Evolutionary conservation across 2,113 vertebrate species (phyloP), one percentile per base, ranked within the genome.

Genomic region (Meriones unguiculatus): DNA sequence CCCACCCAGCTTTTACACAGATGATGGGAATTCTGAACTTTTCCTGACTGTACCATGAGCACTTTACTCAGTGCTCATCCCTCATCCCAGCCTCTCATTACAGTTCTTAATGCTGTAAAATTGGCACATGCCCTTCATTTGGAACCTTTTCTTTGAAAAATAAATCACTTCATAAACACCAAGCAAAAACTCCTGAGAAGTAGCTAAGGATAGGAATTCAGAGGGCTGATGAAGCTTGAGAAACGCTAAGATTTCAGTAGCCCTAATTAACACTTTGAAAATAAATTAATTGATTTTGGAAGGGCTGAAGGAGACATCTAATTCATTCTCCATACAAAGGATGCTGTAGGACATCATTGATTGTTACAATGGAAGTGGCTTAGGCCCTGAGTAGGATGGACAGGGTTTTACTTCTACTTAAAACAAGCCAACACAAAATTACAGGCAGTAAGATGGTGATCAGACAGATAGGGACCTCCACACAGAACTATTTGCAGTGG

Each of bases 321-420:
- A 1, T 2, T 64, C 54, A 15, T 73, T 8, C 30, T 30, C 41
- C 14, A 38, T 1, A 11, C 1, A 1, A 0, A 54, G 35, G 9
- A 32, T 0, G 7, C 3, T 62, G 18, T 7, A 4, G 24, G 72
- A 62, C 5, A 4, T 30, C 0, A 1, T 1, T 7, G 20, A 46
- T 3, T n/a, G 13, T 10, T 0, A 3, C 1, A 12, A 13, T 4
- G 18, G 1, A 80, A 41, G 73, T 12, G 57, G 28, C 18, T 89
- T 24, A 9, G 17, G 24, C 4, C 0, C 24, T 30, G 12, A 18
- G 35, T 9, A 67, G 64, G 7, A 59, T 20, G 20, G 28, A 90
- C 10, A 82, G 38, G 6, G 41, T 12, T 69, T 89, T 41, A 25
- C 0, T 8, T 65, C 72, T 3, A 13, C 50, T 72, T 2, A 52